These are phyloP conservation scores for Calephelis perditalis DNA, from an alignment of 2,888 invertebrate genomes.

Conservation along the genomic window DNA sequence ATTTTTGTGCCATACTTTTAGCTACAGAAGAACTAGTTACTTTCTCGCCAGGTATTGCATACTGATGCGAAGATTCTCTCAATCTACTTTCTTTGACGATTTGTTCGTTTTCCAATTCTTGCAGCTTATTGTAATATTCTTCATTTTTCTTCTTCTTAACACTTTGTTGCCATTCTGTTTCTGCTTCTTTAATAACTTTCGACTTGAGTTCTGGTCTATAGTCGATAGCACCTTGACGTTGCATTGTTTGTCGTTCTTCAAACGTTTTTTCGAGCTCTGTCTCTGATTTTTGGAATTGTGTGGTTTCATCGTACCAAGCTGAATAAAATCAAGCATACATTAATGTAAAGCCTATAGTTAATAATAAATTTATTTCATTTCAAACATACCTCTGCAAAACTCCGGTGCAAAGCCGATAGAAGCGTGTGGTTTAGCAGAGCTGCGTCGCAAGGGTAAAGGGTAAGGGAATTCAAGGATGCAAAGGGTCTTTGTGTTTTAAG, in stretches of 20 bases:
- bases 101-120: conserved; percentile 91
- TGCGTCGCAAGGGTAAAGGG: conserved; percentile 47
- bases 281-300: conserved; percentile 90
- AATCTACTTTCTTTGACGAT: conserved; percentile 88
- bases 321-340: conserved; percentile 35
- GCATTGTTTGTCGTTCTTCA: conserved; percentile 87
- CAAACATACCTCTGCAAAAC: conserved; percentile 63
- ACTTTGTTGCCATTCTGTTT: conserved; percentile 91
- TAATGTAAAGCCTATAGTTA: background rate
- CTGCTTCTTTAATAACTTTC: conserved; percentile 83
- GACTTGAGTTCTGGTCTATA: conserved; percentile 81
- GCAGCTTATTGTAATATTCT: conserved; percentile 89
- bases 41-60: conserved; percentile 91
- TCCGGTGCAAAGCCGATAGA: conserved; percentile 69
- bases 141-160: conserved; percentile 90
- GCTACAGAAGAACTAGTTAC: conserved; percentile 85
- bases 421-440: conserved; percentile 67
- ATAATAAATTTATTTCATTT: conserved; percentile 21
- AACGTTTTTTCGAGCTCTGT: conserved; percentile 93
- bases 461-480: conserved; percentile 42
- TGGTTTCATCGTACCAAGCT: conserved; percentile 96
- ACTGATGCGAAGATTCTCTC: conserved; percentile 88
- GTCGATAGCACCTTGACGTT: conserved; percentile 81
- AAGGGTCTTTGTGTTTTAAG: conserved; percentile 55
- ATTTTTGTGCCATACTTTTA: conserved; percentile 92